Base-by-base conservation (phyloP, 2,797 vertebrate genomes). In the Zonotrichia albicollis region DNA sequence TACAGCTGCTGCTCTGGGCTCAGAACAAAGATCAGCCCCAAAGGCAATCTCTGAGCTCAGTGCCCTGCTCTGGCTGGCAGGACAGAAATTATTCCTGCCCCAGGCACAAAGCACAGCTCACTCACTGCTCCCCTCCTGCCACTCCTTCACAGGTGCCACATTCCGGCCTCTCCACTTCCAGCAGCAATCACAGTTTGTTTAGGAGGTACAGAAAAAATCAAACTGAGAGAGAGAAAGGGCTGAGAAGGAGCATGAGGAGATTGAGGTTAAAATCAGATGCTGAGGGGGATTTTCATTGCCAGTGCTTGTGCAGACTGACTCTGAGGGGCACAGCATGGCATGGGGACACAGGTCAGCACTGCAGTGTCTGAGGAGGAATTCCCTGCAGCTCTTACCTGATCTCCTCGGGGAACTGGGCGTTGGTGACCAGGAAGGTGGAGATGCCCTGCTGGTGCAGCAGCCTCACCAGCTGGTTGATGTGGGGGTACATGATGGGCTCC, bases 401-500 rank as follows among this genome's bases (percentile, higher is more conserved):
- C 95, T 99, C 99, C 66, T 97, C 91, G 0, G 99, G 99, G 82
- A 99, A 99, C 94, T 99, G 99, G 2, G 99, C 99, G 2, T 99
- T 99, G 88, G 99, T 99, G 77, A 99, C 99, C 73, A 99, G 98
- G 96, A 99, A 99, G 81, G 98, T 99, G 70, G 99, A 99, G 97
- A 99, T 99, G 61, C 84, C 86, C 3, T 86, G 96, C 32, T 96
- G 96, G 89, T 99, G 99, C 51, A 99, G 98, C 17, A 99, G 98
- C 87, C 96, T 98, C 60, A 99, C 87, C 9, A 99, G 98, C 25
- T 86, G 43, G 94, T 99, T 99, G 97, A 99, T 99, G 96, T 99
- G 98, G 0, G 99, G 99, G 96, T 99, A 99, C 99, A 99, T 99
- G 95, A 99, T 99, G 14, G 99, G 99, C 86, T 99, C 99, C 3